Evolutionary conservation across 2,113 vertebrate genomes (phyloP).

Genomic region (Engystomops pustulosus): DNA sequence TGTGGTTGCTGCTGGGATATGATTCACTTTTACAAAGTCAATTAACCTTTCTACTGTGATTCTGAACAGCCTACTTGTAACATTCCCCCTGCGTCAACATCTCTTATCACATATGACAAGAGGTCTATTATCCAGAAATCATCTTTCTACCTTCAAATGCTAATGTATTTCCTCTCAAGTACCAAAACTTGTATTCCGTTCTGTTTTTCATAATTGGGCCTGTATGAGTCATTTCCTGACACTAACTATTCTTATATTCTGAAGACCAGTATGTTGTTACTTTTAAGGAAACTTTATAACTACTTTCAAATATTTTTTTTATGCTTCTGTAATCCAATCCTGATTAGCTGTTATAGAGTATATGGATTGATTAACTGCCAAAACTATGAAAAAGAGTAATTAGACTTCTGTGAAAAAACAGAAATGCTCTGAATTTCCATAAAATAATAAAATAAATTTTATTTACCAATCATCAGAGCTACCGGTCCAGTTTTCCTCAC

Average conservation of each 20-base stretch:
- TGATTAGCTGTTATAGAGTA: no score
- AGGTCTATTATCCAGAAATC: slow-evolving; percentile 51
- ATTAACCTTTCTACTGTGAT: slow-evolving; percentile 50
- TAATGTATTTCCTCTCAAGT: slow-evolving; percentile 43
- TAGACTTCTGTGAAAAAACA: no score
- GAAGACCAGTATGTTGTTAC: background rate
- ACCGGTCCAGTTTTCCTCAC: no score
- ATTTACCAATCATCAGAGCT: no score
- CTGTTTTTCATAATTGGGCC: slow-evolving; percentile 30
- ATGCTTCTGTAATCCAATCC: no score
- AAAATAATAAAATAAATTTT: no score
- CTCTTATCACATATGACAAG: slow-evolving; percentile 52
- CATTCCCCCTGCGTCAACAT: slow-evolving; percentile 25
- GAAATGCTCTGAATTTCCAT: no score
- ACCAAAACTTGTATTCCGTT: slow-evolving; percentile 17
- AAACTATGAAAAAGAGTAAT: no score
- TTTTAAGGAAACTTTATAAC: background rate
- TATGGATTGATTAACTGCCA: background rate
- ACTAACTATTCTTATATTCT: background rate
- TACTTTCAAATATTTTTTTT: no score
- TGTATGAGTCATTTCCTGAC: slow-evolving; percentile 13
- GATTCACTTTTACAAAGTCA: slow-evolving; percentile 47
- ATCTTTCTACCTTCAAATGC: slow-evolving; percentile 42
- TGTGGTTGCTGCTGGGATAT: slow-evolving; percentile 40
- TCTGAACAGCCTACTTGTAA: slow-evolving; percentile 43